These are phyloP conservation scores for Ceratosolen solmsi DNA, from an alignment of 1,140 invertebrate genomes.

Conservation along the genomic window DNA sequence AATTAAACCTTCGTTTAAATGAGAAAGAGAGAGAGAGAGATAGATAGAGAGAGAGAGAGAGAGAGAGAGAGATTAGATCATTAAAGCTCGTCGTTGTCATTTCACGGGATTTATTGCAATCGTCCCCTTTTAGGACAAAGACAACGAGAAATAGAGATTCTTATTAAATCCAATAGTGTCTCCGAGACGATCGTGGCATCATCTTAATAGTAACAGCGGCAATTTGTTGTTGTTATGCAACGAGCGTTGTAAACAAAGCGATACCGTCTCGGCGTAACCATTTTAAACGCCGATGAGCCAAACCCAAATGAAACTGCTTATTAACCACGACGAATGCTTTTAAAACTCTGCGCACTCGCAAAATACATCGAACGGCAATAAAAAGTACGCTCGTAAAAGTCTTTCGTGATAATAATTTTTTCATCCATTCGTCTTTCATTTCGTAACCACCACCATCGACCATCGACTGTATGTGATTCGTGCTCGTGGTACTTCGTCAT, in stretches of 20 bases:
- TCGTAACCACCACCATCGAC: too few species aligned
- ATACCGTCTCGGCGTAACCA: background rate
- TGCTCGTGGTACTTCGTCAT: conserved; percentile 48
- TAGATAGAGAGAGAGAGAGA: too few species aligned
- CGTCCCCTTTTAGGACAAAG: background rate
- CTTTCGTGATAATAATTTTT: conserved; percentile 42
- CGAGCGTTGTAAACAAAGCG: background rate
- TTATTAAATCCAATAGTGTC: background rate
- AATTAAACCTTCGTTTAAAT: too few species aligned
- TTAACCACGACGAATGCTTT: conserved; percentile 6
- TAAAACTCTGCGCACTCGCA: conserved; percentile 16
- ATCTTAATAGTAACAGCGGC: background rate
- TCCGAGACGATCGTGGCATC: background rate
- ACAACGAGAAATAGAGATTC: background rate
- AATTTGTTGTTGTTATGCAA: background rate
- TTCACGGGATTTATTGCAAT: background rate
- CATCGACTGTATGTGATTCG: conserved; percentile 28
- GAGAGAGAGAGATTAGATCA: background rate
- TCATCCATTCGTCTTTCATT: conserved; percentile 13
- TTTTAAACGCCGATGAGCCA: background rate
- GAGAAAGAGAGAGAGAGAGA: too few species aligned
- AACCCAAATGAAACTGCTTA: conserved; percentile 26
- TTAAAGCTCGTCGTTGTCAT: background rate
- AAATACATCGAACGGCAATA: conserved; percentile 20
- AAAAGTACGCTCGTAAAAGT: conserved; percentile 37